These are phyloP conservation scores for Graphium colonna DNA, from an alignment of 2,888 invertebrate species.

Conservation along the genomic window DNA sequence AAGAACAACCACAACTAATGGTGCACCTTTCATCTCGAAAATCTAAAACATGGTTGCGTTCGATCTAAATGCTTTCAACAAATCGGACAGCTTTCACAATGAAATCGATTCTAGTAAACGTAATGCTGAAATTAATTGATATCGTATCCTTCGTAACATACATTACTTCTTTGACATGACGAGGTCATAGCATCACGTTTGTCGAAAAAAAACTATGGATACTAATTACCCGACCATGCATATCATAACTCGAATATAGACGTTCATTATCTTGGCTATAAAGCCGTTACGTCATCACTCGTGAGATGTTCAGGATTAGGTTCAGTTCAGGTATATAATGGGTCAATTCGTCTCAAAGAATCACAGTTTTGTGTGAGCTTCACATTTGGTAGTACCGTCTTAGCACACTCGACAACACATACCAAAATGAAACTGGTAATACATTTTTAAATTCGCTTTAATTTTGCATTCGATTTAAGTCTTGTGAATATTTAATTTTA, in stretches of 20 bases:
- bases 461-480: neutral
- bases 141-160: conserved; percentile 49
- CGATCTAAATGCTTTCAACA: conserved; percentile 30
- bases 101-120: conserved; percentile 28
- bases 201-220: conserved; percentile 42
- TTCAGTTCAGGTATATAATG: conserved; percentile 64
- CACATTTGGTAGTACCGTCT: conserved; percentile 41
- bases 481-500: neutral
- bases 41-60: conserved; percentile 32
- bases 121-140: conserved; percentile 42
- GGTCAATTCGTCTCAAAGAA: conserved; percentile 42
- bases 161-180: conserved; percentile 47
- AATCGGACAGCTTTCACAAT: conserved; percentile 33
- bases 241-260: conserved; percentile 46
- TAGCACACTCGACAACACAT: conserved; percentile 23
- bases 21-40: conserved; percentile 31
- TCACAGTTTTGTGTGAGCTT: conserved; percentile 44
- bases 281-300: conserved; percentile 57
- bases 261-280: conserved; percentile 44
- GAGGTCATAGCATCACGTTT: conserved; percentile 54
- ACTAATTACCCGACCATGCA: conserved; percentile 58
- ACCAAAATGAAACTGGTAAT: conserved; percentile 72
- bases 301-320: conserved; percentile 57
- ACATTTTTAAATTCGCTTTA: conserved; percentile 21
- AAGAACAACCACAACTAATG: conserved; percentile 27